Conservation (phyloP, 2,113 vertebrate genomes). For the Reinhardtius hippoglossoides region DNA sequence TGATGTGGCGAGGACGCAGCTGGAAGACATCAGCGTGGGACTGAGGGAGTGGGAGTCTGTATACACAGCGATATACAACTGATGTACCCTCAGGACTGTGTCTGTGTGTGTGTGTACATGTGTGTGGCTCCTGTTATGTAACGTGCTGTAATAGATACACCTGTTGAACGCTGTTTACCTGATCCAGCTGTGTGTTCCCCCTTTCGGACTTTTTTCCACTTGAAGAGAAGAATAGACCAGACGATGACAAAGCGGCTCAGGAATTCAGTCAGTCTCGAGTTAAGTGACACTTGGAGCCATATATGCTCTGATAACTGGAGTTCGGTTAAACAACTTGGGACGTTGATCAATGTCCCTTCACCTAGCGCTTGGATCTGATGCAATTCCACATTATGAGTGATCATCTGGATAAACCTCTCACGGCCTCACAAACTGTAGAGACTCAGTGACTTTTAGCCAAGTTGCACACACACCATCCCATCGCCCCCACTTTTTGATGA, state of each 20-base stretch:
- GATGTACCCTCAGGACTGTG: slow-evolving; percentile 32
- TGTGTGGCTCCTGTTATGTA: slow-evolving; percentile 49
- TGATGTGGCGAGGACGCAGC: slow-evolving; percentile 66
- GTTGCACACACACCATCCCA: too few relatives aligned
- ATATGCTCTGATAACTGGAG: slow-evolving; percentile 21
- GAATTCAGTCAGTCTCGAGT: slow-evolving; percentile 16
- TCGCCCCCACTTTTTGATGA: too few relatives aligned
- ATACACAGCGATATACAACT: slow-evolving; percentile 53
- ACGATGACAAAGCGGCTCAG: slow-evolving; percentile 15
- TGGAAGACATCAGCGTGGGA: slow-evolving; percentile 67
- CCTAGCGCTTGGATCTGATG: slow-evolving; percentile 6
- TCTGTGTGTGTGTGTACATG: neutral
- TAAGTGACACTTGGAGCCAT: slow-evolving; percentile 10
- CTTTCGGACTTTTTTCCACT: neutral
- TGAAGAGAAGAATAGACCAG: slow-evolving; percentile 7
- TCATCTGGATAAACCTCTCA: neutral
- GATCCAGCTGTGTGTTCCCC: slow-evolving; percentile 41
- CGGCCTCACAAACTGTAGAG: neutral
- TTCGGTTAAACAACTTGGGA: neutral
- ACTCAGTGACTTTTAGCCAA: too few relatives aligned
- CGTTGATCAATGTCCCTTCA: neutral
- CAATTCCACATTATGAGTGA: neutral
- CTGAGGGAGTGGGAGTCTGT: slow-evolving; percentile 45
- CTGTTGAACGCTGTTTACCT: slow-evolving; percentile 61
- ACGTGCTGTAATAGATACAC: slow-evolving; percentile 60